These are phyloP conservation scores for Heliconius hermathena DNA, from an alignment of 1,140 invertebrate genomes.

Conservation along the genomic window DNA sequence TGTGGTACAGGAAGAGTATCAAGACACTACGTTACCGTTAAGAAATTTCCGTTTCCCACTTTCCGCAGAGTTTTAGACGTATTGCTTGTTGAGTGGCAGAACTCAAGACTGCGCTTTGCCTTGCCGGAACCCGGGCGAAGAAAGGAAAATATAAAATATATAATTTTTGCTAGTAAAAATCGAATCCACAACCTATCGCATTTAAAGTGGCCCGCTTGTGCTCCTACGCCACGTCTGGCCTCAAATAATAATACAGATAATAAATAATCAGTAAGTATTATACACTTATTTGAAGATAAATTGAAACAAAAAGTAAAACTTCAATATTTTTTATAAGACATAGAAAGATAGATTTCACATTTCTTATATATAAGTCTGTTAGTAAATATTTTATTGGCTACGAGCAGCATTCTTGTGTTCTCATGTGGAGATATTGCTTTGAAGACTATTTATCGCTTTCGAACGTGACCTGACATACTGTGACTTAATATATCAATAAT, in stretches of 20 bases:
- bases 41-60: not conserved
- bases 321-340: not conserved
- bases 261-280: no score
- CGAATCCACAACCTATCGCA: not conserved
- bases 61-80: not conserved
- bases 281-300: not conserved
- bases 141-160: not conserved
- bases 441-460: not conserved
- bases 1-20: not conserved
- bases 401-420: not conserved
- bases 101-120: not conserved
- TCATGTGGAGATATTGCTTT: constrained; percentile 7
- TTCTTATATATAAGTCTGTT: not conserved
- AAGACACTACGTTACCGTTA: not conserved
- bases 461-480: not conserved
- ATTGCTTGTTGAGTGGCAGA: not conserved
- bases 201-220: not conserved
- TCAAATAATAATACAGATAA: not conserved
- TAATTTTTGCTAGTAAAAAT: not conserved
- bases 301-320: not conserved
- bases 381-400: not conserved
- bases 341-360: not conserved
- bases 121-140: not conserved
- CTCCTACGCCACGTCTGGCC: no score
- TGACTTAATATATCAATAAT: not conserved